Evolutionary conservation across 2,113 vertebrate species (phyloP), one percentile per base, ranked within the genome.

Genomic region (Agelaius tricolor): DNA sequence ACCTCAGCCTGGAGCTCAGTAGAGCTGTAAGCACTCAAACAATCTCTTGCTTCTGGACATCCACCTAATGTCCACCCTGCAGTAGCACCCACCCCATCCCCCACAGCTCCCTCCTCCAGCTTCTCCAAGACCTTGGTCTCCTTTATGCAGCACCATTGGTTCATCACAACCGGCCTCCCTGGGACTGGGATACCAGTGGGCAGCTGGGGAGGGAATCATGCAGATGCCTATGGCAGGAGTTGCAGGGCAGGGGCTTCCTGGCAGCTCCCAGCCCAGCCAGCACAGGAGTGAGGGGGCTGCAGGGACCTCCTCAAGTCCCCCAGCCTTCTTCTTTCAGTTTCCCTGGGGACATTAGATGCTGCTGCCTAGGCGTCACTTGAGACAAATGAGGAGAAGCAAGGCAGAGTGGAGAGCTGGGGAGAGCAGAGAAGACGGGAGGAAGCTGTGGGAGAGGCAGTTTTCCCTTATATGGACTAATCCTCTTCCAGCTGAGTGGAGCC

Each of bases 391-490:
- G 22, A 62, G 52, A 68, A 90, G n/a, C 62, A 90, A 72, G 49
- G 24, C 27, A 41, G 91, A 68, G 54, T 24, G 0, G 9, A 69
- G 19, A 57, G 37, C 31, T 39, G 31, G 62, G 72, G 43, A 88
- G 39, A 37, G 33, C 15, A 18, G 12, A 61, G 71, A 47, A 68
- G 26, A 52, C 43, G 23, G 47, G 57, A 62, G 63, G 66, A 54
- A 90, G 81, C 5, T 0, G 62, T 51, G 20, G 89, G 88, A 88
- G 47, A 87, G 84, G 71, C 55, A 88, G 77, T 97, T 97, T 97
- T 93, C 68, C 97, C 97, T 96, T 97, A 98, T 97, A 96, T 95
- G 97, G 97, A 58, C 94, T 96, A 97, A 95, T 93, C 94, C 83
- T 96, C 89, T 95, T 89, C 91, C 81, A 91, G 89, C 88, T 67